A percentile compares a stretch with the other conserved stretches of the same genome.
Evolutionary conservation across 1,140 invertebrate species (phyloP).

Genomic region (Drosophila equinoxialis): DNA sequence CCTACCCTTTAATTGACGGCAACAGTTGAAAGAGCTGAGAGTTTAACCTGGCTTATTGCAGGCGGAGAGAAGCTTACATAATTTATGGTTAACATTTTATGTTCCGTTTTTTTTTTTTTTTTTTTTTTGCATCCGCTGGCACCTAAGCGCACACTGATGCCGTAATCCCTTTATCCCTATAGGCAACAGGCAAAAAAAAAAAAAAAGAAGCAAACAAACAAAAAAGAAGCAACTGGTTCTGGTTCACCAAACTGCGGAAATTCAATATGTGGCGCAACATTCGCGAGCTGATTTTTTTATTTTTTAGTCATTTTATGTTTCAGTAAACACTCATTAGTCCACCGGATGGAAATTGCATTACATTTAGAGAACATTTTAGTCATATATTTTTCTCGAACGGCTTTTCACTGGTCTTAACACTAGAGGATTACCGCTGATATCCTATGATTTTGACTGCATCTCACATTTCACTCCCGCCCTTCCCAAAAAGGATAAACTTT

Average conservation of each 20-base stretch:
- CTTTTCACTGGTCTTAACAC: constrained; percentile 1
- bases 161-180: constrained; percentile 1
- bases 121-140: constrained; percentile 6
- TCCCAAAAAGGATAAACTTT: background rate
- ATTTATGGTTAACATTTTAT: constrained; percentile 12
- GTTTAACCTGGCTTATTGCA: constrained; percentile 7
- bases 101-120: background rate
- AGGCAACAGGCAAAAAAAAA: background rate
- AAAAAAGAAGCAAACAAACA: no score
- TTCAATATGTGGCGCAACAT: constrained; percentile 1
- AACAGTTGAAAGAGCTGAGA: constrained; percentile 1
- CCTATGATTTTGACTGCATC: constrained; percentile 4
- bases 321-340: constrained; percentile 12
- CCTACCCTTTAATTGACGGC: background rate
- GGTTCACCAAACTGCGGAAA: constrained; percentile 9
- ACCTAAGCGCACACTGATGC: constrained; percentile 4
- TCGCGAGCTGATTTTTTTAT: background rate
- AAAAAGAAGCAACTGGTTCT: constrained; percentile 3
- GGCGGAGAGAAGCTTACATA: background rate
- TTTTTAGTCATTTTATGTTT: constrained; percentile 1
- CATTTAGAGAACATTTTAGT: background rate
- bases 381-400: background rate
- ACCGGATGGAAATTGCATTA: constrained; percentile 3
- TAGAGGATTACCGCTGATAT: background rate
- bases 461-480: constrained; percentile 4